These are phyloP conservation scores for Phyllotis vaccarum DNA, from an alignment of 2,797 vertebrate species.

Conservation along the genomic window DNA sequence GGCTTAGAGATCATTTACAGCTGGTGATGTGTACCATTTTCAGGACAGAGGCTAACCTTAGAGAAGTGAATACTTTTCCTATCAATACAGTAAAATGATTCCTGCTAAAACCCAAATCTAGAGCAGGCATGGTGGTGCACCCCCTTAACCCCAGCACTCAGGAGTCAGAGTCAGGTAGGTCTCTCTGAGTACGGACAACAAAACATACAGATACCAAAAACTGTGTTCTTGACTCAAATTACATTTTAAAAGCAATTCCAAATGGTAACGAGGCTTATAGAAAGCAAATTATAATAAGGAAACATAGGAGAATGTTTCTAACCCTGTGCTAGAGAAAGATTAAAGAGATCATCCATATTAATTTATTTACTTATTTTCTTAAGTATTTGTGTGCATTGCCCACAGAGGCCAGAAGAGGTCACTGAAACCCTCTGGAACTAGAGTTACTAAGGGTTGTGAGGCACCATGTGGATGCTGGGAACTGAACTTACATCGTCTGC, in stretches of 20 bases:
- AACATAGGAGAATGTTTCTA: background rate
- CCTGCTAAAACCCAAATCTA: slow-evolving; percentile 13
- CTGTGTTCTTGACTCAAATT: background rate
- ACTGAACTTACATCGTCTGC: background rate
- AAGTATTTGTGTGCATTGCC: background rate
- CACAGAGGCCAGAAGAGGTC: background rate
- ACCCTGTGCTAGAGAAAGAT: background rate
- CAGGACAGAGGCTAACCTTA: slow-evolving; percentile 4
- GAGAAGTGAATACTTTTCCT: slow-evolving; percentile 1
- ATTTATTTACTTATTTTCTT: background rate
- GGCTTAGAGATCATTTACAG: background rate
- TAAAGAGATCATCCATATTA: background rate
- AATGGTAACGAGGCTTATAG: background rate
- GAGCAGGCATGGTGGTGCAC: background rate
- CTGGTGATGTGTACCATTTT: background rate
- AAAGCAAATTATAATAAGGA: slow-evolving; percentile 11
- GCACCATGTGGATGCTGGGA: background rate
- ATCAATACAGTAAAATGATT: slow-evolving; percentile 31
- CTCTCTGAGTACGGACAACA: background rate
- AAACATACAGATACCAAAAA: background rate
- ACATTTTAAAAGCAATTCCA: background rate
- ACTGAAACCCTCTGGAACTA: background rate
- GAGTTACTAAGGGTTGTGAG: background rate
- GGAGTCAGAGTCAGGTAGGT: background rate
- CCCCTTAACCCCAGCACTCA: background rate